A percentile compares a stretch with the other conserved stretches of the same genome.
Conservation (phyloP, 2,797 vertebrate species). For the Nasua narica region DNA sequence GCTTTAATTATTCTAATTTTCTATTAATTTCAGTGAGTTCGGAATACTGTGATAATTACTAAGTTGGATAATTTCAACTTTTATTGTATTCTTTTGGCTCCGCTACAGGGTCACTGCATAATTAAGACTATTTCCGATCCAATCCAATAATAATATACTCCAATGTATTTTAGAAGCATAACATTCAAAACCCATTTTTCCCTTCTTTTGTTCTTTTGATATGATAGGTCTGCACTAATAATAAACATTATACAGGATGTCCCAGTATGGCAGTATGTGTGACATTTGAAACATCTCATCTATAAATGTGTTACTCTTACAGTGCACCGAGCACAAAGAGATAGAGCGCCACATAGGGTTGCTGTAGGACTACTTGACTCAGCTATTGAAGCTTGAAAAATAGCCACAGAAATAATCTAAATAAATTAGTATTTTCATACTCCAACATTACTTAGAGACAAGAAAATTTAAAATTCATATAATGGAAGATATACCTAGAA, state of each 20-base stretch:
- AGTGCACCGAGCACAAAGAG: background rate
- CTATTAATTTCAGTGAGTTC: background rate
- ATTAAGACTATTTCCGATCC: background rate
- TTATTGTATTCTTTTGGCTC: background rate
- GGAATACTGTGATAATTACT: background rate
- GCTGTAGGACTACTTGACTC: background rate
- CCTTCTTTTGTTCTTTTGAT: background rate
- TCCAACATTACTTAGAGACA: background rate
- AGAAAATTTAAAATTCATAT: background rate
- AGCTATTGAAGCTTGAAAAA: background rate
- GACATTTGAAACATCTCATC: background rate
- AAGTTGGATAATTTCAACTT: background rate
- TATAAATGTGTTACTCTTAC: background rate
- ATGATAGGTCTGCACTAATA: background rate
- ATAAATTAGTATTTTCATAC: background rate
- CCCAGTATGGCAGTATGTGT: background rate
- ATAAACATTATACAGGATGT: conserved; percentile 3
- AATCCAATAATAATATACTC: background rate
- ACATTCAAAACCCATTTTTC: background rate
- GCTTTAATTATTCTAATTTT: conserved; percentile 12
- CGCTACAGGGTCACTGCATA: background rate
- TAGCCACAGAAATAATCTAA: background rate
- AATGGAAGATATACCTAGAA: background rate
- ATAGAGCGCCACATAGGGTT: background rate
- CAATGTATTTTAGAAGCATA: conserved; percentile 11